Percentiles rank a stretch among this genome's conserved stretches.
These are phyloP conservation scores for Mactromeris polynyma DNA, from an alignment of 2,888 invertebrate genomes.

Conservation along the genomic window DNA sequence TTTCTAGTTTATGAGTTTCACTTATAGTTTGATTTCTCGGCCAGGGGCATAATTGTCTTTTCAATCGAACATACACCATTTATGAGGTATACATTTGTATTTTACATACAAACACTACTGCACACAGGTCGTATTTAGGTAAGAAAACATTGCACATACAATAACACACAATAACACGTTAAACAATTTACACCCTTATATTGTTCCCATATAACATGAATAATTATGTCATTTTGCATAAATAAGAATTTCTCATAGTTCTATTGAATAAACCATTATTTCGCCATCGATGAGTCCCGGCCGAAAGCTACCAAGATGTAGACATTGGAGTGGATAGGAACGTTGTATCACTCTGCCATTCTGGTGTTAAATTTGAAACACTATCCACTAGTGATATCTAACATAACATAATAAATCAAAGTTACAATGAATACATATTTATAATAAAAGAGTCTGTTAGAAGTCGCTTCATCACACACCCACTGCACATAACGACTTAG, in stretches of 20 bases:
- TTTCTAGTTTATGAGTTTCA: too few species aligned
- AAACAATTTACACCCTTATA: neutral
- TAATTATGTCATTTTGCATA: neutral
- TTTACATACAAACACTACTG: too few species aligned
- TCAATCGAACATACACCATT: too few species aligned
- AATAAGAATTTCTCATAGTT: neutral
- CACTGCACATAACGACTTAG: neutral
- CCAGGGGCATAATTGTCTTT: too few species aligned
- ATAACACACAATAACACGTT: neutral
- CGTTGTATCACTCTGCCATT: neutral
- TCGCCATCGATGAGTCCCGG: neutral
- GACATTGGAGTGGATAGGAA: neutral
- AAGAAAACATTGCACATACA: too few species aligned
- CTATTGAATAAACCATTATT: neutral
- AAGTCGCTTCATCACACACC: neutral
- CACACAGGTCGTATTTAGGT: too few species aligned
- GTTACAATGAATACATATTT: neutral
- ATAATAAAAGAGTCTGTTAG: neutral
- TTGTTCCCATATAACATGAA: neutral
- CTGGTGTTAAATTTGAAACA: too few species aligned
- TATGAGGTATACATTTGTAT: too few species aligned
- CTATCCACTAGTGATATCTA: too few species aligned
- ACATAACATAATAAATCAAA: too few species aligned
- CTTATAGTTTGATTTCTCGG: too few species aligned
- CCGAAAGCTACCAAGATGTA: neutral